These are phyloP conservation scores for Limnephilus marmoratus DNA, from an alignment of 2,888 invertebrate species.

Conservation along the genomic window DNA sequence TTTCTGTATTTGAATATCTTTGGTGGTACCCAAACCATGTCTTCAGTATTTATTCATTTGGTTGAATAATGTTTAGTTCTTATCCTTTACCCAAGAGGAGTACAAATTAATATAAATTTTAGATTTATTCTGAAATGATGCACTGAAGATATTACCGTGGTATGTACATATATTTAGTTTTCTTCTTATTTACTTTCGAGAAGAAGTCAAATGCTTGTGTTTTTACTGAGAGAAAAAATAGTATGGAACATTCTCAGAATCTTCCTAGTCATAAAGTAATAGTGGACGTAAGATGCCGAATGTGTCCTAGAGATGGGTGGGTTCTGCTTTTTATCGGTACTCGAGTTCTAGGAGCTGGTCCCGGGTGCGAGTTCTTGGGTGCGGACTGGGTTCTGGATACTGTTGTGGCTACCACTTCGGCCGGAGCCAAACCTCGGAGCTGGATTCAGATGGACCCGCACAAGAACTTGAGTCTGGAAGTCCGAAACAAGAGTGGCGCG, in stretches of 20 bases:
- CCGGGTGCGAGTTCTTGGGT: no score
- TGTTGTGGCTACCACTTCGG: no score
- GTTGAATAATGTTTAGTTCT: background rate
- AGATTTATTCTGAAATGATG: background rate
- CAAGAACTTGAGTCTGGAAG: no score
- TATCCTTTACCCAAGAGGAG: background rate
- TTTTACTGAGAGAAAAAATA: background rate
- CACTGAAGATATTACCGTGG: background rate
- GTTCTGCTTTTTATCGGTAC: no score
- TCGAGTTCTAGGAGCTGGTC: no score
- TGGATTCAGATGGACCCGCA: no score
- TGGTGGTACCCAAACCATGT: no score
- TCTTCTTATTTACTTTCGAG: background rate
- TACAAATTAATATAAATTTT: background rate
- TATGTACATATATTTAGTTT: background rate
- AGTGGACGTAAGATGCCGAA: background rate
- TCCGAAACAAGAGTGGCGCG: no score
- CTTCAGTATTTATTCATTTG: background rate
- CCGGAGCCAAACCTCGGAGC: no score
- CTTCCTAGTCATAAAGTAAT: background rate
- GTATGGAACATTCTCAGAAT: background rate
- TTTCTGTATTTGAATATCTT: no score
- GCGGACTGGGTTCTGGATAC: no score
- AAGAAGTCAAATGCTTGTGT: background rate
- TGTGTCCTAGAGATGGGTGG: background rate